phyloP scores from a whole-genome alignment of 2,113 vertebrate genomes.

The Antechinus flavipes region DNA sequence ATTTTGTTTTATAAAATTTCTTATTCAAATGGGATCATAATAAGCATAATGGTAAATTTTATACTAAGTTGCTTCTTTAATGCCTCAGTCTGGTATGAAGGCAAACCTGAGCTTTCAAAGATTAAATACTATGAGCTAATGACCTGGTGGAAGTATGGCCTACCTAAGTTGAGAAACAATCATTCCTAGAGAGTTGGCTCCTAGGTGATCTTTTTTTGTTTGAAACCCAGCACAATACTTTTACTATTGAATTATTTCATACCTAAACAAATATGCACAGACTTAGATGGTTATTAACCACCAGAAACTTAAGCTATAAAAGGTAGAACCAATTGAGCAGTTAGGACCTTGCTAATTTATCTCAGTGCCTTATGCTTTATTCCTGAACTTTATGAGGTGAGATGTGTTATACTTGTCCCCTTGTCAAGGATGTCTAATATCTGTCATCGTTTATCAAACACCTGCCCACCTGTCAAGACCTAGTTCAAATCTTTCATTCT shows the following conservation, averaged over 20 bases:
- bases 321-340: neutral
- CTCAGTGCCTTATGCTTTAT: rapidly evolving
- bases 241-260: neutral
- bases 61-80: neutral
- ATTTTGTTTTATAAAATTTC: neutral
- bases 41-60: neutral
- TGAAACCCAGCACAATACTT: neutral
- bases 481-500: neutral
- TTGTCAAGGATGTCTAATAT: neutral
- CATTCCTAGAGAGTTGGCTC: neutral
- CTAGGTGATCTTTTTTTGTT: neutral
- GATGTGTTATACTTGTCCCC: neutral
- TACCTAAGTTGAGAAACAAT: neutral
- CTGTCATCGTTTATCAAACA: neutral
- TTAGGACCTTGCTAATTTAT: neutral
- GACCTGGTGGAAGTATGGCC: neutral
- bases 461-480: neutral
- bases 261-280: neutral
- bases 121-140: neutral
- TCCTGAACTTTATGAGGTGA: neutral
- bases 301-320: neutral
- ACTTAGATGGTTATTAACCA: neutral
- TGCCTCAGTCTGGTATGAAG: neutral
- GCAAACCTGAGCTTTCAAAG: neutral
- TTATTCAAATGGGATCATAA: neutral